Evolutionary conservation across 2,113 vertebrate genomes (phyloP).

Genomic region (Mirza zaza): DNA sequence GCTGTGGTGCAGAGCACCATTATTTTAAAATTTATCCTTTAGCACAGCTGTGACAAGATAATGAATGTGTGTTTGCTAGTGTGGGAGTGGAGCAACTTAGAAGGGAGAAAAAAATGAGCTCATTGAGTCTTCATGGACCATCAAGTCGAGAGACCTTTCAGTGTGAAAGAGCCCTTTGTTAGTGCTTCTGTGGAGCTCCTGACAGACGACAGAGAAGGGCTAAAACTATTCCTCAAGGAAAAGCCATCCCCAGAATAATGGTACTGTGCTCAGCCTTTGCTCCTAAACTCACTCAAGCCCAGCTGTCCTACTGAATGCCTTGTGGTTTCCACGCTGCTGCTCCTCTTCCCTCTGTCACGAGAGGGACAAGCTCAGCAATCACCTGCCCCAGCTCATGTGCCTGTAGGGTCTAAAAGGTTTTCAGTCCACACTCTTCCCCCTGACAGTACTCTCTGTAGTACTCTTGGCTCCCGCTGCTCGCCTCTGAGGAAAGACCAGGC

Average conservation of each 20-base stretch:
- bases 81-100: constrained; percentile 42
- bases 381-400: background rate
- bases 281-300: background rate
- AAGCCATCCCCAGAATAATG: background rate
- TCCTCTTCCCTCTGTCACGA: background rate
- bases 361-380: background rate
- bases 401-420: background rate
- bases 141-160: constrained; percentile 65
- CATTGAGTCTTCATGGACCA: constrained; percentile 65
- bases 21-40: constrained; percentile 73
- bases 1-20: constrained; percentile 55
- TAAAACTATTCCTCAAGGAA: constrained; percentile 40
- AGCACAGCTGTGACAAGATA: constrained; percentile 74
- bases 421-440: background rate
- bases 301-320: background rate
- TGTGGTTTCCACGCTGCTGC: background rate
- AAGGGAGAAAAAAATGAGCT: constrained; percentile 66
- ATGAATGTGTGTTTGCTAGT: constrained; percentile 55
- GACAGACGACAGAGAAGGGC: constrained; percentile 22
- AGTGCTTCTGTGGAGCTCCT: constrained; percentile 28
- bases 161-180: constrained; percentile 27
- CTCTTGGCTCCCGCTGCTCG: background rate
- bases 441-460: background rate
- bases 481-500: background rate
- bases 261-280: background rate